Conservation (phyloP, 1,140 invertebrate species). For the Anagrus nilaparvatae region DNA sequence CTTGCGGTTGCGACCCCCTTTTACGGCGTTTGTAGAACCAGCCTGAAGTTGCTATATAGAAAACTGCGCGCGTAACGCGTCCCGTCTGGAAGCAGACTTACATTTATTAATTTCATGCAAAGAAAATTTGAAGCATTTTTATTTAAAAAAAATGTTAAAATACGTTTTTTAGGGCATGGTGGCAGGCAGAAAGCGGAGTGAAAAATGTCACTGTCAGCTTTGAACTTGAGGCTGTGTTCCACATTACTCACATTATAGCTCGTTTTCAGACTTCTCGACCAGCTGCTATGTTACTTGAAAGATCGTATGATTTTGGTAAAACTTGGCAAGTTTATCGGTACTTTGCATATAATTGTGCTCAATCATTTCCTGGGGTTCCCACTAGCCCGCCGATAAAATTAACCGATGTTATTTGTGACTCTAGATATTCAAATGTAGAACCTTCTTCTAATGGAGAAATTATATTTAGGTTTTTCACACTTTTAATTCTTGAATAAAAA, state of each 20-base stretch:
- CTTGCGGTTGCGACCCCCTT: background rate
- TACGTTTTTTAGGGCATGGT: slow-evolving; percentile 51
- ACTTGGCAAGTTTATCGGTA: slow-evolving; percentile 79
- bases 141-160: no score
- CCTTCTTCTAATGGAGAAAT: slow-evolving; percentile 71
- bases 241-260: slow-evolving; percentile 78
- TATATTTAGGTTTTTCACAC: slow-evolving; percentile 30
- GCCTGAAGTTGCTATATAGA: background rate
- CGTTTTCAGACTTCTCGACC: slow-evolving; percentile 78
- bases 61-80: background rate
- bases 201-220: slow-evolving; percentile 65
- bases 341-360: slow-evolving; percentile 68
- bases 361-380: slow-evolving; percentile 58
- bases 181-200: slow-evolving; percentile 74
- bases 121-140: no score
- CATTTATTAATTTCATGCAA: no score
- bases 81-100: no score
- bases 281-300: slow-evolving; percentile 72
- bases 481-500: background rate
- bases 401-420: slow-evolving; percentile 68
- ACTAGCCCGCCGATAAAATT: slow-evolving; percentile 48
- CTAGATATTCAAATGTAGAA: slow-evolving; percentile 61
- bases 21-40: background rate
- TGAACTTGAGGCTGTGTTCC: slow-evolving; percentile 75
- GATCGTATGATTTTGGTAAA: slow-evolving; percentile 69